Conservation (phyloP, 2,797 vertebrate genomes). For the Peromyscus aztecus region DNA sequence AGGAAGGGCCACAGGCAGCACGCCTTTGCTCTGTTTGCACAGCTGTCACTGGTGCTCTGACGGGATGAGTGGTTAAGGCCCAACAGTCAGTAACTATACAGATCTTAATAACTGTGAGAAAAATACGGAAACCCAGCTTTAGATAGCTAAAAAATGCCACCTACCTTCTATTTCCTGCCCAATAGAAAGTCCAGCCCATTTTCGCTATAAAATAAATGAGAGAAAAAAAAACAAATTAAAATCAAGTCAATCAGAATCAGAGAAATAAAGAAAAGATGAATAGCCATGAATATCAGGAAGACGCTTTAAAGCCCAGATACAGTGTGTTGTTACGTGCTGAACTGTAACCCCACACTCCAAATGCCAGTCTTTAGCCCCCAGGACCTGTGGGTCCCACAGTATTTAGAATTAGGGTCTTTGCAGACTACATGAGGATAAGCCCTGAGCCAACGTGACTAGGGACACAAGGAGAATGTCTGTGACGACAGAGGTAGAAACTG, state of each 20-base stretch:
- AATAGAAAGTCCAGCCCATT: constrained; percentile 97
- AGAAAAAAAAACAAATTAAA: constrained; percentile 42
- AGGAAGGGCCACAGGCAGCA: not conserved
- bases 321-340: not conserved
- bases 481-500: not conserved
- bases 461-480: not conserved
- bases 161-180: constrained; percentile 97
- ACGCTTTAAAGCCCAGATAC: constrained; percentile 39
- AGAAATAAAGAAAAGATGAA: constrained; percentile 33
- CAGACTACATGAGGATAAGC: not conserved
- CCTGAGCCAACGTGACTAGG: not conserved
- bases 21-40: not conserved
- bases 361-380: not conserved
- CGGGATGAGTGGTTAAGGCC: not conserved
- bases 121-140: not conserved
- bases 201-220: constrained; percentile 90
- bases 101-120: constrained; percentile 1
- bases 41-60: not conserved
- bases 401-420: constrained; percentile 26
- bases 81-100: constrained; percentile 5
- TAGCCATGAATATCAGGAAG: constrained; percentile 33
- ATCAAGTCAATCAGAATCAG: constrained; percentile 60
- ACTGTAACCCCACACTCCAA: not conserved
- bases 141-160: constrained; percentile 55
- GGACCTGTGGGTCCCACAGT: not conserved